Evolutionary conservation across 2,113 vertebrate species (phyloP).

Genomic region (Petromus typicus): DNA sequence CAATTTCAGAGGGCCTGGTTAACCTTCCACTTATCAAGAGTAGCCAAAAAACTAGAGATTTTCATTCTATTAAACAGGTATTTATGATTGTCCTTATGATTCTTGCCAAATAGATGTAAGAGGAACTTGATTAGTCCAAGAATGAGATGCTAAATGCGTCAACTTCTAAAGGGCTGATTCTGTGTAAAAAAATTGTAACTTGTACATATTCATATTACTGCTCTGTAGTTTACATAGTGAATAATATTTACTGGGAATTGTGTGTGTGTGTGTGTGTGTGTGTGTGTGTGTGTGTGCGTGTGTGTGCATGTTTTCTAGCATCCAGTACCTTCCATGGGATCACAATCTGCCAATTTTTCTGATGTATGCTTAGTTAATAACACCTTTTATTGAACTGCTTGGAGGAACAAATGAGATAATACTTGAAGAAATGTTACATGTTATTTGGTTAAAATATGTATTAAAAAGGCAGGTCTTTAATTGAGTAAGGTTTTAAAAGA

Average conservation of each 20-base stretch:
- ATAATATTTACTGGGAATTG: neutral
- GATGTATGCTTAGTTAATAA: neutral
- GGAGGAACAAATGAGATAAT: neutral
- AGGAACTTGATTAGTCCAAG: neutral
- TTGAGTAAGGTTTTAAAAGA: neutral
- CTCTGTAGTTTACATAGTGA: neutral
- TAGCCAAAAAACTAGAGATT: conserved; percentile 69
- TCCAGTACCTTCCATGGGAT: neutral
- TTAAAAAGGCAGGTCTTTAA: neutral
- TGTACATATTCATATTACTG: neutral
- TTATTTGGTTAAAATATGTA: neutral
- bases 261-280: neutral
- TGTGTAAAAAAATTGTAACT: neutral
- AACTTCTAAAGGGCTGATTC: neutral
- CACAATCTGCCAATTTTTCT: neutral
- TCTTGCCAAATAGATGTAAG: conserved; percentile 64
- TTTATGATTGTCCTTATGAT: conserved; percentile 75
- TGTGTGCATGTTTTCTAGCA: neutral
- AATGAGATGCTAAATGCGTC: neutral
- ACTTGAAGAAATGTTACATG: neutral
- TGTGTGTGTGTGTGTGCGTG: neutral
- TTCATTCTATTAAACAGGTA: conserved; percentile 81
- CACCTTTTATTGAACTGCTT: neutral
- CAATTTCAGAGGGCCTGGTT: conserved; percentile 76
- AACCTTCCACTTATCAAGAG: conserved; percentile 76